A percentile compares a stretch with the other conserved stretches of the same genome.
These are phyloP conservation scores for Saturnia pavonia DNA, from an alignment of 2,888 invertebrate genomes.

Conservation along the genomic window DNA sequence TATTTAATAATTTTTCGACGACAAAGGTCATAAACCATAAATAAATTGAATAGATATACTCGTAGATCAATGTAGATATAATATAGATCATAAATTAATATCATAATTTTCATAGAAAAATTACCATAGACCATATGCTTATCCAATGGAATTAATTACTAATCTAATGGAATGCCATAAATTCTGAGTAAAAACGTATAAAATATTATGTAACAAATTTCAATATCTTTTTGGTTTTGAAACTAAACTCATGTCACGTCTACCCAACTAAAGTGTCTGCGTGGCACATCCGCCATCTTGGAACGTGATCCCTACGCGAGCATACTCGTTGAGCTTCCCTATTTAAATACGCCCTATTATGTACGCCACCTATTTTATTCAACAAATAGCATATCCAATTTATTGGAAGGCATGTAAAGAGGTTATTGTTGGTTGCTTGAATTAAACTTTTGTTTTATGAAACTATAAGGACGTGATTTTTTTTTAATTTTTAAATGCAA, in stretches of 20 bases:
- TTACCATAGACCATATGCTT: no score
- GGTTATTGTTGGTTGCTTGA: slow-evolving; percentile 48
- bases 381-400: slow-evolving; percentile 62
- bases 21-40: no score
- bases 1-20: no score
- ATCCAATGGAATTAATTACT: no score
- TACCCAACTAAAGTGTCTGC: slow-evolving; percentile 63
- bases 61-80: no score
- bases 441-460: slow-evolving; percentile 36
- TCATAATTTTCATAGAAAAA: no score
- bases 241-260: slow-evolving; percentile 61
- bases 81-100: no score
- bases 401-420: slow-evolving; percentile 45
- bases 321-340: slow-evolving; percentile 61
- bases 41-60: no score
- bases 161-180: no score
- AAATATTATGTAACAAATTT: neutral
- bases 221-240: slow-evolving; percentile 43
- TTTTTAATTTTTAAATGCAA: neutral
- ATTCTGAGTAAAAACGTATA: neutral
- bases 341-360: slow-evolving; percentile 69
- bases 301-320: slow-evolving; percentile 63
- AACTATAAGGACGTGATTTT: slow-evolving; percentile 5
- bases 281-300: slow-evolving; percentile 66
- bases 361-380: slow-evolving; percentile 55